phyloP scores from a whole-genome alignment of 2,797 vertebrate genomes.

The Scleropages formosus region DNA sequence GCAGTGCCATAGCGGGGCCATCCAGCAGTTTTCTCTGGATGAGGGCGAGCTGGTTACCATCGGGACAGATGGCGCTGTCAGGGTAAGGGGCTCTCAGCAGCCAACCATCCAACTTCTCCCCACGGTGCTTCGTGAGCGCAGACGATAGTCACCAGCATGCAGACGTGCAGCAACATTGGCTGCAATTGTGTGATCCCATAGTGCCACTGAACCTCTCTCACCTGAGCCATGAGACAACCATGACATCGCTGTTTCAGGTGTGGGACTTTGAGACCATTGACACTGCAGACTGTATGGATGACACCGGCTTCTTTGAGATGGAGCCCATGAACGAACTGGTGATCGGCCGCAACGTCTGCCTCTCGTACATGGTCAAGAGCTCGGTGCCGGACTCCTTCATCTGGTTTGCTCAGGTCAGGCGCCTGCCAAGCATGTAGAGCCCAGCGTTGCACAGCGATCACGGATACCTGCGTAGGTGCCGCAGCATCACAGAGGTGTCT shows the following conservation, averaged over 20 bases:
- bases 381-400: conserved; percentile 64
- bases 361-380: conserved; percentile 80
- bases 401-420: conserved; percentile 90
- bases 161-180: neutral
- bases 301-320: conserved; percentile 73
- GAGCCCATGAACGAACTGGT: conserved; percentile 85
- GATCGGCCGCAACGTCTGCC: conserved; percentile 75
- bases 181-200: neutral
- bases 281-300: conserved; percentile 67
- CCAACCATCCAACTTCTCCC: neutral
- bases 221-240: neutral
- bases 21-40: conserved; percentile 82
- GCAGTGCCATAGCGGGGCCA: conserved; percentile 77
- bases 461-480: neutral
- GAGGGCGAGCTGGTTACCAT: conserved; percentile 84
- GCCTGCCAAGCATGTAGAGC: neutral
- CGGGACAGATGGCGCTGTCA: conserved; percentile 82
- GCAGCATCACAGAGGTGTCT: neutral
- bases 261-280: conserved; percentile 88
- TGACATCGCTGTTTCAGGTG: conserved; percentile 58
- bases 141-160: neutral
- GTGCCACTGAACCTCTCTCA: neutral
- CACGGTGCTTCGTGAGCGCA: too few relatives aligned
- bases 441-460: neutral
- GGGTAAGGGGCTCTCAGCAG: conserved; percentile 66